Evolutionary conservation across 2,888 invertebrate genomes (phyloP).

Genomic region (Smittia aterrima): DNA sequence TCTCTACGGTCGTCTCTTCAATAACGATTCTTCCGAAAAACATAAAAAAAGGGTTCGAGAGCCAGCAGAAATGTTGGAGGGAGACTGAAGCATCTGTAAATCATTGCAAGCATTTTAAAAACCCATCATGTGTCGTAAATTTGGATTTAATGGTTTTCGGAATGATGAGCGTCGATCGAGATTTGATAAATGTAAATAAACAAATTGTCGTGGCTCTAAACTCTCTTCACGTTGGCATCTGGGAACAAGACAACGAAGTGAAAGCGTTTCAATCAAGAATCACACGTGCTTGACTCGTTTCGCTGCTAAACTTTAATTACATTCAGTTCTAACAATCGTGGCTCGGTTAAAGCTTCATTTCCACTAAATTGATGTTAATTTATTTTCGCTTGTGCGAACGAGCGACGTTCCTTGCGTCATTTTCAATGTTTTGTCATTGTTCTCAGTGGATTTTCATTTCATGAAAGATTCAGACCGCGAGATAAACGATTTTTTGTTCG

Average conservation of each 20-base stretch:
- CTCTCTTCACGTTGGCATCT: neutral
- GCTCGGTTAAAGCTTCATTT: neutral
- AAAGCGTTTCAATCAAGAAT: neutral
- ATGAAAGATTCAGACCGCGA: conserved; percentile 20
- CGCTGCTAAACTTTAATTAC: conserved; percentile 4
- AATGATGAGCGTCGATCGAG: conserved; percentile 19
- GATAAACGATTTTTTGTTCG: neutral
- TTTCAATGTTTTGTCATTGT: conserved; percentile 1
- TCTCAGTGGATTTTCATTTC: neutral
- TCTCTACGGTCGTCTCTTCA: too few relatives aligned
- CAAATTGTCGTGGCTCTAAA: neutral
- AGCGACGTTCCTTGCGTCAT: neutral
- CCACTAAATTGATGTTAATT: conserved; percentile 29
- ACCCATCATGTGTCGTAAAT: conserved; percentile 10
- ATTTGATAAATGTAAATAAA: conserved; percentile 36
- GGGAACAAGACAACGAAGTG: neutral
- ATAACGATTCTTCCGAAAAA: too few relatives aligned
- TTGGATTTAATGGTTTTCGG: conserved; percentile 17
- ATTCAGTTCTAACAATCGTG: neutral
- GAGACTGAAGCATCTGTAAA: conserved; percentile 30
- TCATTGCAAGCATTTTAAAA: conserved; percentile 14
- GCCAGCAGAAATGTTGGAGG: neutral
- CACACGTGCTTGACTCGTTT: conserved; percentile 21
- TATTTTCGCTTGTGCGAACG: neutral
- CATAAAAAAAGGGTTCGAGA: neutral